Evolutionary conservation across 2,113 vertebrate genomes (phyloP).

Genomic region (Lagopus muta): DNA sequence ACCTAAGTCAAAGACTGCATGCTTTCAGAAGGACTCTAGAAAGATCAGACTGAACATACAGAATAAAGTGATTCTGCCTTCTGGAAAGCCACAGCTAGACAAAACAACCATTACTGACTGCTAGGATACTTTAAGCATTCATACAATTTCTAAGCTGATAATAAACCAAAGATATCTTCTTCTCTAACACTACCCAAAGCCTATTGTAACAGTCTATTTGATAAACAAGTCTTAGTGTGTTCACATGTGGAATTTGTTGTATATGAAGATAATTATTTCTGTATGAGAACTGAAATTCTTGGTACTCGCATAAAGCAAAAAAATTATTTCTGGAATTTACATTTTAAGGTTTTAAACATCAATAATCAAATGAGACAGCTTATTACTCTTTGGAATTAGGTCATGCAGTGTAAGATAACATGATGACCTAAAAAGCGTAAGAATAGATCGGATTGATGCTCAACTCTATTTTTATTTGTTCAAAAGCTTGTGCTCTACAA

Average conservation of each 20-base stretch:
- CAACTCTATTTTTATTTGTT: neutral
- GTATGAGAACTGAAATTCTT: neutral
- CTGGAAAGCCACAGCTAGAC: constrained; percentile 24
- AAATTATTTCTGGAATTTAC: neutral
- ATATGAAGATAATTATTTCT: neutral
- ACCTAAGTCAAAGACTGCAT: constrained; percentile 1
- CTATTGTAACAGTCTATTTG: neutral
- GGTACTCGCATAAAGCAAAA: neutral
- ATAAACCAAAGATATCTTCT: neutral
- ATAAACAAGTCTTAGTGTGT: neutral
- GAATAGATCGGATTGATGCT: neutral
- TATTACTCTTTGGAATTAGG: constrained; percentile 29
- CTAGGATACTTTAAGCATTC: constrained; percentile 6
- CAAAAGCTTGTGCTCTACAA: neutral
- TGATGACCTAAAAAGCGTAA: constrained; percentile 17
- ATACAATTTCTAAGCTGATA: constrained; percentile 5
- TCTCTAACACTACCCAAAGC: neutral
- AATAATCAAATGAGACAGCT: neutral
- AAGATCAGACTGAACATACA: neutral
- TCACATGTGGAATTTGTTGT: neutral
- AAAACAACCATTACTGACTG: constrained; percentile 20
- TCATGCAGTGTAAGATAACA: neutral
- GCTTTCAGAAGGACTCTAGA: neutral
- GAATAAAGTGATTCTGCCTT: constrained; percentile 30
- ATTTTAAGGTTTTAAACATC: neutral